phyloP scores from a whole-genome alignment of 2,888 invertebrate genomes.

The Linnaemya vulpina region DNA sequence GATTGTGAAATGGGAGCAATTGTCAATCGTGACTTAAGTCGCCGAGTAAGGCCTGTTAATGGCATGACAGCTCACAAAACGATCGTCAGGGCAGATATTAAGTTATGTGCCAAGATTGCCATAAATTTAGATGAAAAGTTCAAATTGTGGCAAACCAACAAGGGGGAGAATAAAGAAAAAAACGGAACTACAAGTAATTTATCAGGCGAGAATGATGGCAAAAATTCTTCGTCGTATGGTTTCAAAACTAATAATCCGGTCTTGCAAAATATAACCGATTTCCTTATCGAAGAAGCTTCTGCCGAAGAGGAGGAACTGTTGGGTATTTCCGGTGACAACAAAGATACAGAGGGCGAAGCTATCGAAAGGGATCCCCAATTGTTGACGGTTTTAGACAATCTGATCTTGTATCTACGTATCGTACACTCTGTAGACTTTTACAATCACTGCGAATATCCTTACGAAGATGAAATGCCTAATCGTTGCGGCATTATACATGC shows the following conservation, averaged over 20 bases:
- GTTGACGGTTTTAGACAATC: constrained; percentile 88
- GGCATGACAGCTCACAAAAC: constrained; percentile 95
- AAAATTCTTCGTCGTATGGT: constrained; percentile 85
- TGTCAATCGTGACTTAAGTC: constrained; percentile 97
- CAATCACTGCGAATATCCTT: constrained; percentile 99
- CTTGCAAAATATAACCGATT: constrained; percentile 97
- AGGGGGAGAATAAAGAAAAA: constrained; percentile 42
- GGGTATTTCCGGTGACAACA: constrained; percentile 86
- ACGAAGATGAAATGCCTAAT: constrained; percentile 99
- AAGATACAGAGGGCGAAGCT: constrained; percentile 83
- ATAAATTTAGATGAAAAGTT: constrained; percentile 94
- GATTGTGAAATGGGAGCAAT: constrained; percentile 87
- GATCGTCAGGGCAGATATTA: constrained; percentile 95
- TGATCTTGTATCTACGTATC: constrained; percentile 96
- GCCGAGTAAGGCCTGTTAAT: constrained; percentile 95
- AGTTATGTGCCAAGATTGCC: constrained; percentile 95
- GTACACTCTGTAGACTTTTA: constrained; percentile 99
- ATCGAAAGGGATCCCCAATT: constrained; percentile 89
- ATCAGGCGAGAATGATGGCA: constrained; percentile 52
- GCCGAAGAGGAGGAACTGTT: constrained; percentile 98
- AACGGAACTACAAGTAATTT: constrained; percentile 65
- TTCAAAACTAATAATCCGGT: constrained; percentile 95
- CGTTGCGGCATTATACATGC: constrained; percentile 99
- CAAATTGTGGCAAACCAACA: constrained; percentile 77
- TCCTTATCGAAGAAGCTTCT: constrained; percentile 98